Conservation (phyloP, 2,888 invertebrate genomes). For the Philereme vetulata region DNA sequence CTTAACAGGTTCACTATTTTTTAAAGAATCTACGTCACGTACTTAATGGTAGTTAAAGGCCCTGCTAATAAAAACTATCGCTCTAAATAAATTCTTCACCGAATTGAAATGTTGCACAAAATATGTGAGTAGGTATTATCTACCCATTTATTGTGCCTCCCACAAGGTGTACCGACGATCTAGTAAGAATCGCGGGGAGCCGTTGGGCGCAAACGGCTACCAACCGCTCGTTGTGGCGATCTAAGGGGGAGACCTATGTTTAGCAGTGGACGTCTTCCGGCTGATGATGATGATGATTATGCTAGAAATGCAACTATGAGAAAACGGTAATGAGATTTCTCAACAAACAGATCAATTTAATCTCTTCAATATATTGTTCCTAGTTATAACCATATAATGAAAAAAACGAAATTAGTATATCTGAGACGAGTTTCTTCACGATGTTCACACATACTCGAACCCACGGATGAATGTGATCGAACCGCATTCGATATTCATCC, state of each 20-base stretch:
- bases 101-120: slow-evolving; percentile 3
- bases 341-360: background rate
- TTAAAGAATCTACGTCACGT: slow-evolving; percentile 60
- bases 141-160: too few species aligned
- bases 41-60: slow-evolving; percentile 47
- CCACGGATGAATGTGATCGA: too few species aligned
- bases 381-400: slow-evolving; percentile 20
- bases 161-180: too few species aligned
- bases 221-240: too few species aligned
- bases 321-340: background rate
- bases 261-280: too few species aligned
- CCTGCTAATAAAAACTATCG: slow-evolving; percentile 13
- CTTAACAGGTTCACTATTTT: slow-evolving; percentile 66
- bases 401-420: slow-evolving; percentile 31
- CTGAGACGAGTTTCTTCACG: slow-evolving; percentile 42
- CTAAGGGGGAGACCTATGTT: too few species aligned
- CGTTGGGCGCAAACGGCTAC: too few species aligned
- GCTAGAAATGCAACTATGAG: too few species aligned
- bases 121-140: background rate
- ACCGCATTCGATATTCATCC: slow-evolving; percentile 53
- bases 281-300: too few species aligned
- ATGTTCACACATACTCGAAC: slow-evolving; percentile 52
- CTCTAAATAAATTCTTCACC: background rate
- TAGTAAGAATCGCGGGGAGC: too few species aligned
- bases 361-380: background rate